These are phyloP conservation scores for Zosterops borbonicus DNA, from an alignment of 2,113 vertebrate species.

Conservation along the genomic window DNA sequence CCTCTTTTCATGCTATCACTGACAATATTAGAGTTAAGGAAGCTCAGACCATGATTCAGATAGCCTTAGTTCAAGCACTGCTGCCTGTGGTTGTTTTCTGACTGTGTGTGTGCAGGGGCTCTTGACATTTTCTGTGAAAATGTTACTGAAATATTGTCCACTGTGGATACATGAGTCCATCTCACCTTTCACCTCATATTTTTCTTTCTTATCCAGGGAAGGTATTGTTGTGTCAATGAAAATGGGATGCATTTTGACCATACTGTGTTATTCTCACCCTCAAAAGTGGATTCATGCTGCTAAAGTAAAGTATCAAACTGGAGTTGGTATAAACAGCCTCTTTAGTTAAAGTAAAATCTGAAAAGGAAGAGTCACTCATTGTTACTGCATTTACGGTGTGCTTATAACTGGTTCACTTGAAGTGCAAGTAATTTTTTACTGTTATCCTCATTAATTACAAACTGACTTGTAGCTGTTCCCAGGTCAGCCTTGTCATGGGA, in stretches of 20 bases:
- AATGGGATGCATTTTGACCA: background rate
- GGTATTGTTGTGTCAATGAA: background rate
- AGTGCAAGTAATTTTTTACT: background rate
- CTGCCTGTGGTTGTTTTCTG: background rate
- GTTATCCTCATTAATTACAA: background rate
- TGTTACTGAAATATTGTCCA: background rate
- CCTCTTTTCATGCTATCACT: rapidly evolving
- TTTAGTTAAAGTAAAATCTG: background rate
- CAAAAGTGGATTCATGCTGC: background rate
- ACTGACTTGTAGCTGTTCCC: background rate
- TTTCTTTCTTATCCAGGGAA: background rate
- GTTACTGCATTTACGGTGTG: background rate
- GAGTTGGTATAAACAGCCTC: background rate
- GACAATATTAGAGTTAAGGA: background rate
- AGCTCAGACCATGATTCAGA: background rate
- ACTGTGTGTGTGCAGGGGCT: background rate
- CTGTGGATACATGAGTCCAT: background rate
- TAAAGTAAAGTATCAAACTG: background rate
- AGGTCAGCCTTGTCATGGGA: background rate
- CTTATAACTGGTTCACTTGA: background rate
- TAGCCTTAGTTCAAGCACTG: background rate
- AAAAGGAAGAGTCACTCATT: background rate
- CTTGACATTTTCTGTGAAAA: background rate
- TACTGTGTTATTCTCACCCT: background rate
- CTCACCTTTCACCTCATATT: background rate